Conservation (phyloP, 2,113 vertebrate genomes). For the Sterna hirundo region DNA sequence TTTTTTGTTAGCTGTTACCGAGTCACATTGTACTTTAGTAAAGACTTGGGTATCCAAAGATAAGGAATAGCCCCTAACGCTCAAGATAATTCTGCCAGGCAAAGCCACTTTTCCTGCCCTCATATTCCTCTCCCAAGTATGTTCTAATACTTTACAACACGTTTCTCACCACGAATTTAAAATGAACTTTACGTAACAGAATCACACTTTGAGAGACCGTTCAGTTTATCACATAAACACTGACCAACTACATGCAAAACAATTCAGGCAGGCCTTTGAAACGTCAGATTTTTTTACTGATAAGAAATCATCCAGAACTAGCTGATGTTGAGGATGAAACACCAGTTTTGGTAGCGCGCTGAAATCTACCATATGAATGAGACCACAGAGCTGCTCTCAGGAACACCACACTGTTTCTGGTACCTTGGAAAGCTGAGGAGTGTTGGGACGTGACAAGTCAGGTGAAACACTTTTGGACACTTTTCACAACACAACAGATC, state of each 20-base stretch:
- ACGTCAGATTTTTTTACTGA: neutral
- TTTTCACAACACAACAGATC: slow-evolving; percentile 95
- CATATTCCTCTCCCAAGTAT: neutral
- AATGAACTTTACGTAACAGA: neutral
- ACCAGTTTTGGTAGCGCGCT: neutral
- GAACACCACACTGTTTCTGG: neutral
- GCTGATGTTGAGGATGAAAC: neutral
- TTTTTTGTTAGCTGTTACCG: neutral
- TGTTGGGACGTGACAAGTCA: slow-evolving; percentile 95
- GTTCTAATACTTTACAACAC: neutral
- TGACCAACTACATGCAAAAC: neutral
- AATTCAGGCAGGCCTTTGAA: neutral
- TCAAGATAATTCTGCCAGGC: neutral
- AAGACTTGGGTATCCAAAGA: neutral
- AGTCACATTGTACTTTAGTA: neutral
- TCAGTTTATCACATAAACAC: neutral
- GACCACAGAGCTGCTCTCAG: neutral
- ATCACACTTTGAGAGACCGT: neutral
- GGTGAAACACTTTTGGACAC: slow-evolving; percentile 98
- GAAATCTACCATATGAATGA: neutral
- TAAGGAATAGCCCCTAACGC: neutral
- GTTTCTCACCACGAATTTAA: neutral
- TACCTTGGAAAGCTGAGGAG: slow-evolving; percentile 91
- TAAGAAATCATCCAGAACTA: neutral
- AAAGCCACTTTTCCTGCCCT: neutral